Evolutionary conservation across 2,888 invertebrate genomes (phyloP), one percentile per base, ranked within the genome.

Genomic region (Dascillus cervinus): DNA sequence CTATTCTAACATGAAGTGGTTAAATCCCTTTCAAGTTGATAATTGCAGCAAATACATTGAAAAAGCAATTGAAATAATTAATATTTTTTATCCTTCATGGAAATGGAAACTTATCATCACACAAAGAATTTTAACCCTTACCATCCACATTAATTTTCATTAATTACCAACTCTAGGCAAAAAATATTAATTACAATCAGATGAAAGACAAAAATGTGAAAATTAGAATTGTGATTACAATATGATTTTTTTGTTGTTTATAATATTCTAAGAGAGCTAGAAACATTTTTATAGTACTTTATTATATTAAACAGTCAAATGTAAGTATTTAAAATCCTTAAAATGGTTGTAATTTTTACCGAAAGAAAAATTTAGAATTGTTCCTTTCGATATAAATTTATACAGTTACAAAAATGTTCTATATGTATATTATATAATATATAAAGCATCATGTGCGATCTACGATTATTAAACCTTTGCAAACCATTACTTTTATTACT

Each of bases 1-100:
- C 56, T 59, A 57, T 47, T 50, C 59, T 60, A 60, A 60, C 58
- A 60, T 52, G 56, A 57, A 62, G 55, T 56, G 55, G 54, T 53
- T 59, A 56, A 51, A 49, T 53, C 48, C 43, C 47, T 46, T 48
- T 56, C 60, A 58, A 60, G 60, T 60, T 61, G 57, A 58, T 58
- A 55, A 56, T 53, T 45, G 52, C 54, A 54, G 54, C 54, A 52
- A 55, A 54, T 58, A 57, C 53, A 57, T 17, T 17, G 17, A 17
- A 17, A 17, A 17, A 4, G 4, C 8, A 17, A 17, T 17, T 17
- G 8, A 17, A n/a, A n/a, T n/a, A n/a, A n/a, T n/a, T n/a, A n/a
- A n/a, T n/a, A n/a, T n/a, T n/a, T n/a, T n/a, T n/a, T n/a, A n/a
- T n/a, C n/a, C n/a, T n/a, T n/a, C n/a, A n/a, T n/a, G n/a, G n/a